phyloP scores from a whole-genome alignment of 2,888 invertebrate genomes.

The Empis livida region DNA sequence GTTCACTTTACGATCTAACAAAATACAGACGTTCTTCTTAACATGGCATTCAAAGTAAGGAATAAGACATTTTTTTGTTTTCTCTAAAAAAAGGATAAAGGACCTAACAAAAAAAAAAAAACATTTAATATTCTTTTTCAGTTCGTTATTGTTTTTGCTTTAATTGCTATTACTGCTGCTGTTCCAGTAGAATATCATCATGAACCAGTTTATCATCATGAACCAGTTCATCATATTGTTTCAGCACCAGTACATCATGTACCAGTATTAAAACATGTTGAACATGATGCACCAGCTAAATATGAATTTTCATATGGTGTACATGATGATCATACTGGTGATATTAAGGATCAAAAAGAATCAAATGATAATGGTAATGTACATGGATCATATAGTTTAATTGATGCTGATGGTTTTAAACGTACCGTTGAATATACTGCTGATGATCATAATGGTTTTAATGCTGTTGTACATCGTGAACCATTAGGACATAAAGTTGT shows the following conservation, averaged over 20 bases:
- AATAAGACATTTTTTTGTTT: no score
- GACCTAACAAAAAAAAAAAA: no score
- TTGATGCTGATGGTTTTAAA: constrained; percentile 41
- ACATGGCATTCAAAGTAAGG: neutral
- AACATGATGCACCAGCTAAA: constrained; percentile 35
- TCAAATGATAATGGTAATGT: constrained; percentile 38
- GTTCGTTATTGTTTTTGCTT: constrained; percentile 7
- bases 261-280: constrained; percentile 14
- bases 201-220: constrained; percentile 2
- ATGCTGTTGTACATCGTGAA: constrained; percentile 42
- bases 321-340: constrained; percentile 41
- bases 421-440: constrained; percentile 43
- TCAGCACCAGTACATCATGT: constrained; percentile 2
- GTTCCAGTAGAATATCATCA: constrained; percentile 24
- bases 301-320: constrained; percentile 41
- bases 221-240: neutral
- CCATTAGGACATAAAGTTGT: constrained; percentile 31
- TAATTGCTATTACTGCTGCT: constrained; percentile 19
- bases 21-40: neutral
- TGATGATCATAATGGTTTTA: constrained; percentile 42
- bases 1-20: no score
- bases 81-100: neutral
- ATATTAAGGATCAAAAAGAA: constrained; percentile 40
- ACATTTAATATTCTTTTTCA: neutral
- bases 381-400: constrained; percentile 41